Conservation (phyloP, 2,888 invertebrate genomes). For the Cheilosia pagana region DNA sequence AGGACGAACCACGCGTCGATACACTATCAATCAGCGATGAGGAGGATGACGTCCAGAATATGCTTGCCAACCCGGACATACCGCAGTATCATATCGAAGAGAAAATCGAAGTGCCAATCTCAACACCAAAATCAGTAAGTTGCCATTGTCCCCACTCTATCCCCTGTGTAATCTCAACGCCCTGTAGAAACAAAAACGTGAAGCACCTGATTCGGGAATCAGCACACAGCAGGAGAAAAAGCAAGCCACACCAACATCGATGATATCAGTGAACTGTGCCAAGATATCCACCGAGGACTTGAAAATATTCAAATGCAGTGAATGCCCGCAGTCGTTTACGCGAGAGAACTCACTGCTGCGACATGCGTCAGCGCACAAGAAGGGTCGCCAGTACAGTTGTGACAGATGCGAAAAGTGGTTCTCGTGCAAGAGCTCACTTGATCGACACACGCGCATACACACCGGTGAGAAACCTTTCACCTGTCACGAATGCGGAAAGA, state of each 20-base stretch:
- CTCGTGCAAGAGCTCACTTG: slow-evolving; percentile 87
- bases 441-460: slow-evolving; percentile 89
- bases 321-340: slow-evolving; percentile 87
- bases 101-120: background rate
- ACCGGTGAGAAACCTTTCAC: slow-evolving; percentile 84
- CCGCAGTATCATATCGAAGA: slow-evolving; percentile 19
- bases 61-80: slow-evolving; percentile 76
- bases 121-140: slow-evolving; percentile 18
- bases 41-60: slow-evolving; percentile 49
- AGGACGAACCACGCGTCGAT: slow-evolving; percentile 80
- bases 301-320: slow-evolving; percentile 86
- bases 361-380: slow-evolving; percentile 86
- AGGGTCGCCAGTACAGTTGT: slow-evolving; percentile 85
- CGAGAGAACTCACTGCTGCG: slow-evolving; percentile 86
- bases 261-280: slow-evolving; percentile 11
- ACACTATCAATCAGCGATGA: slow-evolving; percentile 74
- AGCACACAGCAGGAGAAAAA: background rate
- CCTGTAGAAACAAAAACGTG: slow-evolving; percentile 33
- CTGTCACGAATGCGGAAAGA: slow-evolving; percentile 85
- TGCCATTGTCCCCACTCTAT: no score
- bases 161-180: background rate
- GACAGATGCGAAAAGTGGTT: slow-evolving; percentile 87
- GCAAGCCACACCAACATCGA: background rate
- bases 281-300: slow-evolving; percentile 80
- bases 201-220: background rate